These are phyloP conservation scores for Crematogaster levior DNA, from an alignment of 2,888 invertebrate species.

Conservation along the genomic window DNA sequence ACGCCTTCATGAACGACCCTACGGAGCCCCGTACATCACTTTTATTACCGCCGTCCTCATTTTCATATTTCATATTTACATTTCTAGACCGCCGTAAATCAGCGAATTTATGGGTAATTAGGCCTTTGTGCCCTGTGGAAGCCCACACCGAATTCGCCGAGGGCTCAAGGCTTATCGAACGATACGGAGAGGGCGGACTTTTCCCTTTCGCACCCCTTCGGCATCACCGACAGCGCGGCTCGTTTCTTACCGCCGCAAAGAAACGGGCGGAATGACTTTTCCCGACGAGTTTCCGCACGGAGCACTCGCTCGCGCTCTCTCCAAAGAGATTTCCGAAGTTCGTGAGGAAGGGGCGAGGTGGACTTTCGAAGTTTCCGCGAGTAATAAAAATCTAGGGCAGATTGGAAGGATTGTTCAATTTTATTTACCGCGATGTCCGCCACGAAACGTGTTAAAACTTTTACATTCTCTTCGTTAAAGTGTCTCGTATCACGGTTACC, in stretches of 20 bases:
- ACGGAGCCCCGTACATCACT: slow-evolving; percentile 86
- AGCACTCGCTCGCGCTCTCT: neutral
- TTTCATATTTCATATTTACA: slow-evolving; percentile 86
- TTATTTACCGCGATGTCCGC: slow-evolving; percentile 46
- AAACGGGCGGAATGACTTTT: slow-evolving; percentile 56
- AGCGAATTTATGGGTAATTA: slow-evolving; percentile 85
- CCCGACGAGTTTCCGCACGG: slow-evolving; percentile 41
- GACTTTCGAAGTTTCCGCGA: slow-evolving; percentile 29
- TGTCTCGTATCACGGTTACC: neutral
- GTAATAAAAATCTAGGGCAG: slow-evolving; percentile 58
- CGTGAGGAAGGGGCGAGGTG: neutral
- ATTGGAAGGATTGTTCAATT: slow-evolving; percentile 58
- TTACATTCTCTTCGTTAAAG: slow-evolving; percentile 41
- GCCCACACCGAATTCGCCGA: slow-evolving; percentile 61
- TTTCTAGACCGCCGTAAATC: slow-evolving; percentile 85
- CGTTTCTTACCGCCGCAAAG: slow-evolving; percentile 30
- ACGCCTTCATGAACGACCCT: slow-evolving; percentile 86
- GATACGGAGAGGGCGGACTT: slow-evolving; percentile 64
- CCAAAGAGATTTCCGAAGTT: slow-evolving; percentile 44
- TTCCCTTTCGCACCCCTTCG: slow-evolving; percentile 47
- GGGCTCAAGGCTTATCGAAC: slow-evolving; percentile 76
- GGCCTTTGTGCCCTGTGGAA: slow-evolving; percentile 81
- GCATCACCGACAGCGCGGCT: slow-evolving; percentile 14
- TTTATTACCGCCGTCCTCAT: slow-evolving; percentile 86
- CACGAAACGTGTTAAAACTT: slow-evolving; percentile 37